These are phyloP conservation scores for Diacarnus erythraeanus DNA, from an alignment of 37 sponge, comb jelly and placozoan genomes.

Conservation along the genomic window DNA sequence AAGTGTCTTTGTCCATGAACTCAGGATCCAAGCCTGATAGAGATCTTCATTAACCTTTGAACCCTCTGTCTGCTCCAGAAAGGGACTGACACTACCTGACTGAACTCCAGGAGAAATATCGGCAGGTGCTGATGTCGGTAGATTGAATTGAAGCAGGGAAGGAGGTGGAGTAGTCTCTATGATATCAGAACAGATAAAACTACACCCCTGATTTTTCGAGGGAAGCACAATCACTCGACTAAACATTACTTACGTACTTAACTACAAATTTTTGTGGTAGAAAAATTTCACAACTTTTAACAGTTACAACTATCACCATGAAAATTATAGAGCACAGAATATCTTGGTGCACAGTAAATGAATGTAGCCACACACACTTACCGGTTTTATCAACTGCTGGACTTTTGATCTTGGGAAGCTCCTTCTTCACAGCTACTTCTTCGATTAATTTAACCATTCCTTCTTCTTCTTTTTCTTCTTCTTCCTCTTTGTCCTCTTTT, in stretches of 20 bases:
- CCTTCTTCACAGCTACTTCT: neutral
- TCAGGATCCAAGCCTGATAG: conserved; percentile 43
- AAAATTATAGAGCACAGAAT: no score
- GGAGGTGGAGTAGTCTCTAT: neutral
- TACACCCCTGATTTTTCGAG: no score
- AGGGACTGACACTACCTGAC: neutral
- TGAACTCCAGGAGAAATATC: neutral
- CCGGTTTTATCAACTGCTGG: neutral
- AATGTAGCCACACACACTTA: no score
- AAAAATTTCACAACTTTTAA: no score
- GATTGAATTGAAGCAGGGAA: neutral
- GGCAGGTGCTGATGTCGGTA: no score
- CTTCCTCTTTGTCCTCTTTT: neutral
- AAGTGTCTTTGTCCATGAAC: conserved; percentile 25
- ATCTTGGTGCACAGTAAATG: no score
- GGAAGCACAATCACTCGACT: no score
- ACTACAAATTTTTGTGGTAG: no score
- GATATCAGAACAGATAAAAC: no score
- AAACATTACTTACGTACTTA: no score
- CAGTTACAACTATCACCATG: no score
- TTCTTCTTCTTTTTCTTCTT: neutral
- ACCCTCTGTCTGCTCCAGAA: neutral
- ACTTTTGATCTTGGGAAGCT: neutral
- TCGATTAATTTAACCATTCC: neutral
- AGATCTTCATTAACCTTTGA: conserved; percentile 12